Conservation (phyloP, 2,797 vertebrate species). For the Gorsachius magnificus region DNA sequence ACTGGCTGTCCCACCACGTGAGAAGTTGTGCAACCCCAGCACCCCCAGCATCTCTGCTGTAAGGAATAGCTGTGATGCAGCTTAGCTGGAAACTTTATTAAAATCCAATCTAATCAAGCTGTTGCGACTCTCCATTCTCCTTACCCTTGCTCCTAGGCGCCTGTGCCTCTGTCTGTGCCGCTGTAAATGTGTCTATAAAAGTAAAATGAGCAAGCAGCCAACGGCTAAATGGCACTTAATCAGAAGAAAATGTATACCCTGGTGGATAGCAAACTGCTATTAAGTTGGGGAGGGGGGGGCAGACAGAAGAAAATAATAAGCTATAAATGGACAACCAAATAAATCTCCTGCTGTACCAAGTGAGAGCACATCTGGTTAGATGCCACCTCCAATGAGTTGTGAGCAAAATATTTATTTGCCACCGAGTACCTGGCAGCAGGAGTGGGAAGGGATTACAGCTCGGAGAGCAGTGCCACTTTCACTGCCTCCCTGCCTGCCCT, state of each 20-base stretch:
- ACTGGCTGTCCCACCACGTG: neutral
- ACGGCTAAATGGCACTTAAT: conserved; percentile 73
- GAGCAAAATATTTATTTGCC: conserved; percentile 59
- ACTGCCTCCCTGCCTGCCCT: neutral
- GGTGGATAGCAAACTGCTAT: conserved; percentile 66
- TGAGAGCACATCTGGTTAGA: conserved; percentile 58
- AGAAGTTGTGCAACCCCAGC: neutral
- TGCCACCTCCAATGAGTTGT: conserved; percentile 60
- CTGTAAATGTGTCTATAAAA: conserved; percentile 69
- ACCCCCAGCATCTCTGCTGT: neutral
- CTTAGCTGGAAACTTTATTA: conserved; percentile 73
- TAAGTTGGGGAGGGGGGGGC: neutral
- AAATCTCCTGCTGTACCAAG: conserved; percentile 40
- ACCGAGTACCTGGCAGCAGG: neutral
- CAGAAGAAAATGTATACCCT: conserved; percentile 65
- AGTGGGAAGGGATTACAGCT: neutral
- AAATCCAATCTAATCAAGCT: conserved; percentile 68
- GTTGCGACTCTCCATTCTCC: conserved; percentile 48
- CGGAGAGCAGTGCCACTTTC: neutral
- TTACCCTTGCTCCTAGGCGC: conserved; percentile 66
- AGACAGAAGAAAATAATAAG: conserved; percentile 27
- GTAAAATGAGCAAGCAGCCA: conserved; percentile 69
- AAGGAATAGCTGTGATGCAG: neutral
- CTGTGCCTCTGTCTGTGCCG: conserved; percentile 49
- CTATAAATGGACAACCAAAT: conserved; percentile 36